Evolutionary conservation across 2,888 invertebrate species (phyloP), one percentile per base, ranked within the genome.

Genomic region (Eupithecia vulgata): DNA sequence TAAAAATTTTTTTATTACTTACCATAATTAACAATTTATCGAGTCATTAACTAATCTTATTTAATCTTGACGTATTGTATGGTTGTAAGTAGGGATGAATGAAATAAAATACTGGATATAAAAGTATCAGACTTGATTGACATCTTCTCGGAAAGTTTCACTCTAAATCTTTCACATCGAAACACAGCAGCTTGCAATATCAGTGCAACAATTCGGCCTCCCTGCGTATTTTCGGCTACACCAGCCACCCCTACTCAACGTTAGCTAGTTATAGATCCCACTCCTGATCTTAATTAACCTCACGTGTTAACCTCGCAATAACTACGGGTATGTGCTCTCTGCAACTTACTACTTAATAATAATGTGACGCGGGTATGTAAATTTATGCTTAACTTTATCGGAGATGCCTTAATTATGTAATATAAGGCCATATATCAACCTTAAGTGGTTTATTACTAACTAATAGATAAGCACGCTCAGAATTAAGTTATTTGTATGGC

Each of bases 201-300:
- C 61, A 15, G 7, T 2, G 17, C 17, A 21, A 3, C 4, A 8
- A n/a, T 65, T 40, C 65, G 65, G 65, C 40, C 21, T n/a, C 40
- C 5, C 40, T 10, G 25, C 13, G 21, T 34, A 37, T 17, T 42
- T 70, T 68, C 65, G 70, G 68, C n/a, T 52, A 30, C 37, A 12
- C 30, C 12, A 48, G 17, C 45, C 70, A 52, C 48, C 70, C 67
- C 75, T 75, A 75, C 40, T 48, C 35, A 83, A 80, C 81, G 85
- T 66, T 68, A 71, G 72, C 87, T 89, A 89, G 92, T 91, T 91
- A 91, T 87, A 88, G 90, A 88, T 89, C 86, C 83, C 89, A 88
- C 87, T 85, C 88, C 88, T 88, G 90, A 91, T 92, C 92, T 93
- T 93, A 93, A 93, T 94, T 93, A 93, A 93, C 93, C 93, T 91